Percentiles rank a stretch among this genome's conserved stretches.
Conservation (phyloP, 2,888 invertebrate species). For the Podotricha telesiphe region DNA sequence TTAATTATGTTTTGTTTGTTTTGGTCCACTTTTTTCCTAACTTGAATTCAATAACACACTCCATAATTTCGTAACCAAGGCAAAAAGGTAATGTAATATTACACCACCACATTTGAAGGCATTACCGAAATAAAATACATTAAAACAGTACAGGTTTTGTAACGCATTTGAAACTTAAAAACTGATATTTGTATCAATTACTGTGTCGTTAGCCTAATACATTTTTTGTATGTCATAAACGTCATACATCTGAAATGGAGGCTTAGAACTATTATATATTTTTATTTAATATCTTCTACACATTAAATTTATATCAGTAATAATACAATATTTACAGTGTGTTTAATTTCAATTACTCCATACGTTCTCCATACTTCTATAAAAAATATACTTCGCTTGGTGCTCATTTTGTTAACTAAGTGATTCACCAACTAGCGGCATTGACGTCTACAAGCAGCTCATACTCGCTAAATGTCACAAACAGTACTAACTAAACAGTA, state of each 20-base stretch:
- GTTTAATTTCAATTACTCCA: too few relatives aligned
- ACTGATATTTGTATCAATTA: constrained; percentile 22
- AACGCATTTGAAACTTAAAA: constrained; percentile 5
- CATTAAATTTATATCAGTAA: neutral
- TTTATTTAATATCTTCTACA: neutral
- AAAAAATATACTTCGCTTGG: too few relatives aligned
- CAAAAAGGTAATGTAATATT: constrained; percentile 41
- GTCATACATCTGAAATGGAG: neutral
- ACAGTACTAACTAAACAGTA: too few relatives aligned
- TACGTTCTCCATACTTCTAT: too few relatives aligned
- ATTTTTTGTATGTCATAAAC: neutral
- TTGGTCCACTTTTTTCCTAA: constrained; percentile 63
- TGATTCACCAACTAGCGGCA: too few relatives aligned
- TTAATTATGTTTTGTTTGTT: constrained; percentile 77
- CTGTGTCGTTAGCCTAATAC: constrained; percentile 21
- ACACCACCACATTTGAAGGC: constrained; percentile 28
- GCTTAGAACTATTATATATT: neutral
- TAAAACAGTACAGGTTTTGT: constrained; percentile 14
- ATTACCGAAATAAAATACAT: constrained; percentile 27
- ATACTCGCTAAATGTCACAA: too few relatives aligned
- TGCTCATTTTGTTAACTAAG: too few relatives aligned
- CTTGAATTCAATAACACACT: constrained; percentile 52
- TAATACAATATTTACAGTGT: too few relatives aligned
- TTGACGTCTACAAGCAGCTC: too few relatives aligned
- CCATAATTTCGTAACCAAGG: constrained; percentile 42